A percentile compares a stretch with the other conserved stretches of the same genome.
Evolutionary conservation across 2,797 vertebrate genomes (phyloP).

Genomic region (Mus caroli): DNA sequence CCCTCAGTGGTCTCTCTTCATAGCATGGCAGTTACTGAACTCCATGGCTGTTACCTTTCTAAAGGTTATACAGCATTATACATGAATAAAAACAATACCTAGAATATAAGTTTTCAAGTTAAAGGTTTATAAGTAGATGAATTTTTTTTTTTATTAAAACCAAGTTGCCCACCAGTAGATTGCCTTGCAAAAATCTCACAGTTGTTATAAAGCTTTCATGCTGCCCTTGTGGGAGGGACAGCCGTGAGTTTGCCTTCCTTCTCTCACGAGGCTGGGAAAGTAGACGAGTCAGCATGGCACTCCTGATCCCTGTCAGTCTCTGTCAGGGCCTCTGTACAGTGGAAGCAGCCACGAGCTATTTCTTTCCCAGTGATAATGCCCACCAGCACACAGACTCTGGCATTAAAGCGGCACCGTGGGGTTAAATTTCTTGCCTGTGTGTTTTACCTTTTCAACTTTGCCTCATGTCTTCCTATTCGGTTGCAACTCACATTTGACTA

Average conservation of each 20-base stretch:
- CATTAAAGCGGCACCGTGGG: background rate
- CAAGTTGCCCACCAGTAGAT: background rate
- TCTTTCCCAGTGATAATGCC: background rate
- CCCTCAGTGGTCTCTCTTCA: slow-evolving; percentile 1
- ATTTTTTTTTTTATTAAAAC: slow-evolving; percentile 9
- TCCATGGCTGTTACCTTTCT: background rate
- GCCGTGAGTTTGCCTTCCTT: background rate
- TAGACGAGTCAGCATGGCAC: background rate
- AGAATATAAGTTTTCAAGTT: background rate
- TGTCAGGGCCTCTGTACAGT: rapidly evolving
- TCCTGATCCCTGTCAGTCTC: background rate
- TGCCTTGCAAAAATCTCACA: background rate
- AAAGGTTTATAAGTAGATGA: background rate
- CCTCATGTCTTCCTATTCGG: background rate
- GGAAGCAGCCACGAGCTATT: background rate
- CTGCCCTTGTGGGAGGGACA: background rate
- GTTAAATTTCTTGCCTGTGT: background rate
- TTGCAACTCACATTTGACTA: background rate
- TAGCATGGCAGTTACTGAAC: background rate
- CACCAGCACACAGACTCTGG: background rate
- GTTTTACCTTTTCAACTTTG: background rate
- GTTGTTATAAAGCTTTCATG: background rate
- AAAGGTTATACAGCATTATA: background rate
- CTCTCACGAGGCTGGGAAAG: background rate
- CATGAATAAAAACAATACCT: background rate